These are phyloP conservation scores for Naja naja DNA, from an alignment of 2,113 vertebrate genomes.

Conservation along the genomic window DNA sequence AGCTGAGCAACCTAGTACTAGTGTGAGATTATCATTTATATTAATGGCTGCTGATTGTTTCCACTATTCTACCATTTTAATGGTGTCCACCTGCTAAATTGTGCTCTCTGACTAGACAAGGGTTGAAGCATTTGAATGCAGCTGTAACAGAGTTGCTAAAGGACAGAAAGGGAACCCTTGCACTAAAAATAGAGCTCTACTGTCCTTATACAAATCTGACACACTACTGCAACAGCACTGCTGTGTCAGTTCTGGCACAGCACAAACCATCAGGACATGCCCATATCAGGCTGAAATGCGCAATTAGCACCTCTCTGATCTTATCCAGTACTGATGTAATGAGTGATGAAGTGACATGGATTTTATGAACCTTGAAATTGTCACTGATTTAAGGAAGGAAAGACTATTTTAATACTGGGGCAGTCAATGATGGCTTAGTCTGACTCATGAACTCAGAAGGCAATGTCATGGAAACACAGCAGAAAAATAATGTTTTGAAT, in stretches of 20 bases:
- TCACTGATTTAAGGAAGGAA: neutral
- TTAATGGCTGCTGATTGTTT: neutral
- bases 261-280: neutral
- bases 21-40: neutral
- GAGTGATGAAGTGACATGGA: neutral
- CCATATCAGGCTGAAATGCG: neutral
- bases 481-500: neutral
- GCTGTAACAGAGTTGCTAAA: neutral
- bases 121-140: neutral
- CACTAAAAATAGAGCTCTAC: neutral
- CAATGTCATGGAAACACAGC: neutral
- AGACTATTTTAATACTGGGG: neutral
- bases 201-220: neutral
- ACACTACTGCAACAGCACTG: neutral
- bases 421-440: neutral
- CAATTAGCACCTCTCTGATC: neutral
- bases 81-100: neutral
- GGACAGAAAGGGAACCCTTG: neutral
- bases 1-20: neutral
- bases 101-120: neutral
- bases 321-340: neutral
- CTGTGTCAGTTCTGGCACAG: neutral
- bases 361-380: neutral
- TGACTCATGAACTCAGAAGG: neutral
- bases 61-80: neutral